A percentile compares a stretch with the other conserved stretches of the same genome.
These are phyloP conservation scores for Styela plicata DNA, from an alignment of 23 tunicate species.

Conservation along the genomic window DNA sequence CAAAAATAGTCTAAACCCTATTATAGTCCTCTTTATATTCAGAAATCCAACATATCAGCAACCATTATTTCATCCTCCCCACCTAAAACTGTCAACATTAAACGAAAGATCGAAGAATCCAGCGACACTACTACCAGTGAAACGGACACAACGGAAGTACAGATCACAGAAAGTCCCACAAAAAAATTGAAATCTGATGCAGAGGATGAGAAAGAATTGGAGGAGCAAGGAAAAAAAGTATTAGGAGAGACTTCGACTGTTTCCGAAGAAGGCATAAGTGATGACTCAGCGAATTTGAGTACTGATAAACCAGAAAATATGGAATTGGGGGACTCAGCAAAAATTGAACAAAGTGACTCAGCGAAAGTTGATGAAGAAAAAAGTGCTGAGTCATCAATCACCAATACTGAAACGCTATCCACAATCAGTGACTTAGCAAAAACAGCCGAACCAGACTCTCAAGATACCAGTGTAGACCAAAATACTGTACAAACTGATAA, in stretches of 20 bases:
- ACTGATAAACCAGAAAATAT: no score
- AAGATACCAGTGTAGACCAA: neutral
- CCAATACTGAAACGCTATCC: neutral
- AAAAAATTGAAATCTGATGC: constrained; percentile 12
- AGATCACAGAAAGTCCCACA: constrained; percentile 16
- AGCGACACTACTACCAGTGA: neutral
- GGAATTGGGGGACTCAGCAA: neutral
- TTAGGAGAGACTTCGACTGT: neutral
- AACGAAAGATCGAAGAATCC: constrained; percentile 15
- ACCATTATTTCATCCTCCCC: constrained; percentile 24
- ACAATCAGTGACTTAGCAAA: constrained; percentile 8
- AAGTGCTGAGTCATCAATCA: neutral
- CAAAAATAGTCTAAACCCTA: no score
- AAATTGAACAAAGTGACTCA: neutral
- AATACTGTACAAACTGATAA: neutral
- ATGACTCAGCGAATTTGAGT: no score
- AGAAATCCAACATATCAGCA: constrained; percentile 15
- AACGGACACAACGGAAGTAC: neutral
- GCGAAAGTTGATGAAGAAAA: neutral
- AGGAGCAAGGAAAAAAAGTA: neutral
- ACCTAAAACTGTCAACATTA: constrained; percentile 8
- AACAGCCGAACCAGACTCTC: neutral
- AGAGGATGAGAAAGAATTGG: neutral
- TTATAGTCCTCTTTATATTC: no score
- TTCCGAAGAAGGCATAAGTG: neutral